Evolutionary conservation across 2,888 invertebrate species (phyloP).

Genomic region (Odontocerum albicorne): DNA sequence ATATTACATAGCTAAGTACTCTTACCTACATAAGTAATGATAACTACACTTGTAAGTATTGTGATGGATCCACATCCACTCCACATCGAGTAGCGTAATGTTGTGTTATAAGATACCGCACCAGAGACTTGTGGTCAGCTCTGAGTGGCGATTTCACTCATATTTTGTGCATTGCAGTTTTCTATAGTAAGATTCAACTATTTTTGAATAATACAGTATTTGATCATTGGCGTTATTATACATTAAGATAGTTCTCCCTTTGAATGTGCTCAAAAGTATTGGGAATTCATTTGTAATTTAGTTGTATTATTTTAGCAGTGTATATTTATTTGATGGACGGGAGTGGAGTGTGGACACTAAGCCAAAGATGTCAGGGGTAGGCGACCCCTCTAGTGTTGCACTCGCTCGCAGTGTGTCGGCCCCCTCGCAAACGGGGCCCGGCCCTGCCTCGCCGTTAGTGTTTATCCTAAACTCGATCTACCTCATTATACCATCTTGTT

Average conservation of each 20-base stretch:
- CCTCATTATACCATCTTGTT: conserved; percentile 45
- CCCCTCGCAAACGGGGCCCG: conserved; percentile 19
- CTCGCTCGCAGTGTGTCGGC: conserved; percentile 12
- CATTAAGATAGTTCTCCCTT: conserved; percentile 35
- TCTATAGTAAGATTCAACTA: conserved; percentile 25
- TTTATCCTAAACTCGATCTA: conserved; percentile 50
- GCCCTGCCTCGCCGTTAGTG: conserved; percentile 30
- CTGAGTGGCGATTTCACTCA: conserved; percentile 30
- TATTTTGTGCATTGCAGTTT: conserved; percentile 34
- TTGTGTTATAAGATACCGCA: conserved; percentile 24
- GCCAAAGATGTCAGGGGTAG: conserved; percentile 36
- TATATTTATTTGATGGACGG: conserved; percentile 30
- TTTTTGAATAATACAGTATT: conserved; percentile 33
- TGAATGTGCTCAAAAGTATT: conserved; percentile 34
- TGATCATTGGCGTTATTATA: conserved; percentile 34
- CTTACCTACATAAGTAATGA: too few species aligned
- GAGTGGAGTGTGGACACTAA: conserved; percentile 29
- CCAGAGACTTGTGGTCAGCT: conserved; percentile 34
- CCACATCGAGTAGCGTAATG: too few species aligned
- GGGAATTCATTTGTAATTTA: conserved; percentile 30
- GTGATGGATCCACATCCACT: too few species aligned
- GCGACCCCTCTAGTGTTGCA: conserved; percentile 31
- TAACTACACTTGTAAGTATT: too few species aligned
- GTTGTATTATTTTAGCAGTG: conserved; percentile 27
- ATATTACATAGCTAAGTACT: too few species aligned